phyloP scores from a whole-genome alignment of 2,888 invertebrate species.

The Leucophenga maculata region DNA sequence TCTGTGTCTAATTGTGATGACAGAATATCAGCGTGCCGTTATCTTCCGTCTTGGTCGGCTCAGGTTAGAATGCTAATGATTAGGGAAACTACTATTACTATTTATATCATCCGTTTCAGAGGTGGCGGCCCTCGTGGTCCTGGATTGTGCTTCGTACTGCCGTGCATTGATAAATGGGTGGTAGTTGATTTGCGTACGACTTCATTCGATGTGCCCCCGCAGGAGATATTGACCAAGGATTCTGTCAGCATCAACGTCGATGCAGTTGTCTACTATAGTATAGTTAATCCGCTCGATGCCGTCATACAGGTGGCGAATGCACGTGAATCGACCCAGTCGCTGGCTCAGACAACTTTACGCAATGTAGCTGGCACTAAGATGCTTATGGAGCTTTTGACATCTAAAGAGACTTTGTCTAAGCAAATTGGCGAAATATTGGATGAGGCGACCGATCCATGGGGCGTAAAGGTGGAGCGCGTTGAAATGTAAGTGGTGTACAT shows the following conservation, averaged over 20 bases:
- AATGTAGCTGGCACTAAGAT: slow-evolving; percentile 93
- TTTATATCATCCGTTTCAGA: slow-evolving; percentile 32
- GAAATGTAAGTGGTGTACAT: slow-evolving; percentile 80
- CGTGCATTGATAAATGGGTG: slow-evolving; percentile 76
- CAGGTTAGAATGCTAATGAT: slow-evolving; percentile 33
- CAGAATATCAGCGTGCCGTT: slow-evolving; percentile 77
- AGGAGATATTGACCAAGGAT: slow-evolving; percentile 85
- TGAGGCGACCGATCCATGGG: slow-evolving; percentile 90
- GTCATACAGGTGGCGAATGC: slow-evolving; percentile 77
- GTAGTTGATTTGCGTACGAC: slow-evolving; percentile 77
- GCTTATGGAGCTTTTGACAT: slow-evolving; percentile 90
- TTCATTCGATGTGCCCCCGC: slow-evolving; percentile 78
- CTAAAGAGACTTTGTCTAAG: slow-evolving; percentile 89
- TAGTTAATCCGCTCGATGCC: slow-evolving; percentile 82
- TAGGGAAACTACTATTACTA: background rate
- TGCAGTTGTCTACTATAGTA: slow-evolving; percentile 86
- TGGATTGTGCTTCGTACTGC: slow-evolving; percentile 76
- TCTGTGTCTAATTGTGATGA: slow-evolving; percentile 71
- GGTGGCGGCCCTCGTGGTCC: slow-evolving; percentile 74
- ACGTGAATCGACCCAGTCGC: slow-evolving; percentile 80
- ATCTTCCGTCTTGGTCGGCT: slow-evolving; percentile 76
- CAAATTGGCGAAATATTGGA: slow-evolving; percentile 88
- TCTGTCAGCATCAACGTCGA: slow-evolving; percentile 94
- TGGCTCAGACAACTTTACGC: slow-evolving; percentile 86
- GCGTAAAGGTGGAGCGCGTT: slow-evolving; percentile 93